Base-by-base conservation (phyloP, 1,140 invertebrate genomes). In the Hyles euphorbiae region DNA sequence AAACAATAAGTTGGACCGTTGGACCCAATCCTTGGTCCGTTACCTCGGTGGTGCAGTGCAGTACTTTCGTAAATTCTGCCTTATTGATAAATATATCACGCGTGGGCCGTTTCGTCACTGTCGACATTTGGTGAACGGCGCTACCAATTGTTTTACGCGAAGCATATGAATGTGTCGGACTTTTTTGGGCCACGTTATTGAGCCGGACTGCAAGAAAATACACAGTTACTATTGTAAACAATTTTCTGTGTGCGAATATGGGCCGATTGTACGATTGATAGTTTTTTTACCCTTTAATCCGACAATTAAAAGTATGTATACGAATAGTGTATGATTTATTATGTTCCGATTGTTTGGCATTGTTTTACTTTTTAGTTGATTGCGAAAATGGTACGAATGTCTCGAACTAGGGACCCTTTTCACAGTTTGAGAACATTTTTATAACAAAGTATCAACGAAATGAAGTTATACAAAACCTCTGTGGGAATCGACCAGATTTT, bases 71-170 rank as follows among this genome's bases (percentile, higher is more conserved):
- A 81, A 82, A 83, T 50, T 56, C 61, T 61, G 68, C 63, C 60
- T 67, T 63, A 76, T 87, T 83, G 71, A 78, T 78, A 87, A 78
- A 80, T 74, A 77, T 69, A 81, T 83, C 83, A 85, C 83, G 83
- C 77, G 63, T 65, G 52, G 11, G 36, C n/a, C n/a, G 67, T 87
- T 85, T 85, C 83, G 60, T 76, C 83, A 87, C 69, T 60, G 61
- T 67, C 60, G 66, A 56, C 62, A 58, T 70, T 68, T 69, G 65
- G 58, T 63, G 65, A 68, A 58, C 66, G 62, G 56, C 44, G 53
- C 59, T 56, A 63, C 69, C 72, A 68, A 78, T 76, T 77, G 72
- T 78, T 76, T 67, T 61, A 67, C 59, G 71, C 68, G 62, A 61
- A 66, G 73, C 74, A 80, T 74, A 68, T 60, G 64, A 69, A 81